A percentile compares a stretch with the other conserved stretches of the same genome.
These are phyloP conservation scores for Centroberyx gerrardi DNA, from an alignment of 2,797 vertebrate genomes.

Conservation along the genomic window DNA sequence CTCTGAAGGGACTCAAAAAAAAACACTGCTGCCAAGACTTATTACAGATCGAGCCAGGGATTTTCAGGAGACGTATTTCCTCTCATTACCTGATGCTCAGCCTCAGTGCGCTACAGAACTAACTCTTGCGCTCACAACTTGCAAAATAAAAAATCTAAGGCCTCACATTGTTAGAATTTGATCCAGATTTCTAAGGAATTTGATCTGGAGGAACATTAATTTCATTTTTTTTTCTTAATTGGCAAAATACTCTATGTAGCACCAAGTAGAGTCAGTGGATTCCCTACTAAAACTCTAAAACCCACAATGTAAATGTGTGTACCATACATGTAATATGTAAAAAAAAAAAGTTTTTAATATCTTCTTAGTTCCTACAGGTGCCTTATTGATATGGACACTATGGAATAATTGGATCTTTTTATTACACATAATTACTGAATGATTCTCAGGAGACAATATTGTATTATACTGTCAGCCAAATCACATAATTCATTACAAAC, in stretches of 20 bases:
- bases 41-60: not conserved
- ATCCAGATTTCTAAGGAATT: conserved; percentile 9
- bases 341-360: too few relatives aligned
- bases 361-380: not conserved
- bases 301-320: too few relatives aligned
- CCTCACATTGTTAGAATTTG: not conserved
- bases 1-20: conserved; percentile 37
- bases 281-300: too few relatives aligned
- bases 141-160: conserved; percentile 2
- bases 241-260: not conserved
- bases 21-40: conserved; percentile 26
- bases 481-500: conserved; percentile 20
- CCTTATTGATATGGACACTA: too few relatives aligned
- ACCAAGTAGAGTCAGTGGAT: not conserved
- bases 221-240: not conserved
- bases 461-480: conserved; percentile 40
- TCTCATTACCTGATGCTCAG: conserved; percentile 7
- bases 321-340: too few relatives aligned
- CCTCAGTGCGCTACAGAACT: conserved; percentile 4
- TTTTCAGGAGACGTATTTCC: conserved; percentile 32
- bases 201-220: not conserved
- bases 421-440: conserved; percentile 36
- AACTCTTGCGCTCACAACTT: not conserved
- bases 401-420: not conserved
- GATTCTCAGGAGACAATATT: conserved; percentile 59